Conservation (phyloP, 1,140 invertebrate genomes). For the Drosophila elegans region DNA sequence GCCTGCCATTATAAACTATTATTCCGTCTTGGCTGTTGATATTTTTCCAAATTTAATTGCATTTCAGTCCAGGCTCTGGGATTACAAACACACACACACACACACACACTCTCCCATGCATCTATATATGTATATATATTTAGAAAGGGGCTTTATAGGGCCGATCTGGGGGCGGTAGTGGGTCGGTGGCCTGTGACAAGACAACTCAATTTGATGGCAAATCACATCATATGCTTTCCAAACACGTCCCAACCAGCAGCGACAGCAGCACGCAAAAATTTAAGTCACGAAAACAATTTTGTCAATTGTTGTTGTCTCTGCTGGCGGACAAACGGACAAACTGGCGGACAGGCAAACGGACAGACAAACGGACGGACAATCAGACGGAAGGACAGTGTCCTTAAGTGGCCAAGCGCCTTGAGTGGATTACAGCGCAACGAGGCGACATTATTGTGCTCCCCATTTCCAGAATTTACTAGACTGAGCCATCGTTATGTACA, state of each 20-base stretch:
- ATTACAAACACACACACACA: slow-evolving; percentile 1
- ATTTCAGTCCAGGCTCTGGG: slow-evolving; percentile 54
- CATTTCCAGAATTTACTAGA: slow-evolving; percentile 4
- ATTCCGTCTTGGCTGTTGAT: slow-evolving; percentile 76
- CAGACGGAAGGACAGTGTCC: slow-evolving; percentile 21
- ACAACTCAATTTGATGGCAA: slow-evolving; percentile 84
- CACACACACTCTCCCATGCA: background rate
- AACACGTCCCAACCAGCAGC: slow-evolving; percentile 76
- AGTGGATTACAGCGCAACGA: slow-evolving; percentile 76
- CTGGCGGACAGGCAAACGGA: slow-evolving; percentile 16
- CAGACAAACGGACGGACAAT: background rate
- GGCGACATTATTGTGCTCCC: slow-evolving; percentile 61
- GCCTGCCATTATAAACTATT: slow-evolving; percentile 76
- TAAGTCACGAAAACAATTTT: slow-evolving; percentile 85
- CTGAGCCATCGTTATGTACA: slow-evolving; percentile 12
- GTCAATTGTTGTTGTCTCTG: slow-evolving; percentile 77
- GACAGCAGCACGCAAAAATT: slow-evolving; percentile 74
- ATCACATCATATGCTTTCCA: slow-evolving; percentile 85
- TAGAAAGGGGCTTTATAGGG: background rate
- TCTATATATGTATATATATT: slow-evolving; percentile 4
- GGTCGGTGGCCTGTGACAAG: slow-evolving; percentile 25
- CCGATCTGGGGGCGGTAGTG: background rate
- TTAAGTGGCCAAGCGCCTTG: slow-evolving; percentile 50
- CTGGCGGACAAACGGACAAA: slow-evolving; percentile 20
- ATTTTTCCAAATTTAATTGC: slow-evolving; percentile 83